phyloP scores from a whole-genome alignment of 2,113 vertebrate species.

The Nipponia nippon region DNA sequence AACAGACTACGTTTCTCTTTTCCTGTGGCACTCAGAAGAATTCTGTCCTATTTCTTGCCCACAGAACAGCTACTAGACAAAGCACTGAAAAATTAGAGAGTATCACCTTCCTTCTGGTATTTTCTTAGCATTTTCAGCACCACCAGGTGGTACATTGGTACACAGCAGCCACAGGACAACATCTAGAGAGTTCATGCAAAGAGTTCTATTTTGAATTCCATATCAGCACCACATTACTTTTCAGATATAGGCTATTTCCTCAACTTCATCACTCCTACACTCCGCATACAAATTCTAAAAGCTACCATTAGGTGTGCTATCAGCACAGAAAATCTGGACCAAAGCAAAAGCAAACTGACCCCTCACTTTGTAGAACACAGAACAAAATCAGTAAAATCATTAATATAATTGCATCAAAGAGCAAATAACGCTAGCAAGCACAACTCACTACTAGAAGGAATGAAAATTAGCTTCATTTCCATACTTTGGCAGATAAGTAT shows the following conservation, averaged over 20 bases:
- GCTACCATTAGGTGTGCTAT: neutral
- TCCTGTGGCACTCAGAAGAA: neutral
- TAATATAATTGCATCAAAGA: neutral
- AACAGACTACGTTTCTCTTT: neutral
- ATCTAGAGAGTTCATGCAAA: neutral
- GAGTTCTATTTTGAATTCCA: neutral
- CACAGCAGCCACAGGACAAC: neutral
- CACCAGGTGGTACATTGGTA: neutral
- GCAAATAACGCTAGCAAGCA: neutral
- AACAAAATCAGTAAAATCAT: neutral
- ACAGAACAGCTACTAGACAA: neutral
- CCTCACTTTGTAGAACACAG: neutral
- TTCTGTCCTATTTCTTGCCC: neutral
- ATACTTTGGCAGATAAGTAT: neutral
- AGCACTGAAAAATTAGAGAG: neutral
- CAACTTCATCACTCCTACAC: neutral
- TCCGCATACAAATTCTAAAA: neutral
- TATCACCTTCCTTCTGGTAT: neutral
- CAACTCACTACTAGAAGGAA: neutral
- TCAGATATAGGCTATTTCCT: neutral
- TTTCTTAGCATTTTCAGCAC: neutral
- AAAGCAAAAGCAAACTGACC: neutral
- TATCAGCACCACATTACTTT: neutral
- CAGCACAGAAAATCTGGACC: neutral
- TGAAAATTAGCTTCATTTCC: neutral